Evolutionary conservation across 2,797 vertebrate genomes (phyloP).

Genomic region (Tragopan temminckii): DNA sequence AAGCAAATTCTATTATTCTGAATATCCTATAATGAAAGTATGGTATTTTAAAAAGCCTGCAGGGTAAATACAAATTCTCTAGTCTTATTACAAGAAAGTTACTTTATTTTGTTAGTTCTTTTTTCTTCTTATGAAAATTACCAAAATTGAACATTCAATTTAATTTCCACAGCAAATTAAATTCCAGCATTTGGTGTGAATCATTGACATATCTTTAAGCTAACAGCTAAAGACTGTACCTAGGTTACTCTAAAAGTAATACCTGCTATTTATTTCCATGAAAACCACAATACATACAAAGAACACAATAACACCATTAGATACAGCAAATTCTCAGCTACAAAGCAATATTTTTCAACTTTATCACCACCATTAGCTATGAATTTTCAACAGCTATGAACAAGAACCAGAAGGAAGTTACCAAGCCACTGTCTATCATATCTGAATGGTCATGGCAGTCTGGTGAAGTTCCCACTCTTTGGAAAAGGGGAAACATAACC

Average conservation of each 20-base stretch:
- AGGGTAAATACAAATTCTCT: conserved; percentile 8
- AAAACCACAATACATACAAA: neutral
- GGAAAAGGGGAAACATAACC: too few species aligned
- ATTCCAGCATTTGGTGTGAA: neutral
- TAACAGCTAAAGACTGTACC: neutral
- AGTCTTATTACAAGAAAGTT: neutral
- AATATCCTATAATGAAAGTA: conserved; percentile 2
- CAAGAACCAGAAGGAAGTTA: neutral
- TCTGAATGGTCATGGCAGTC: too few species aligned
- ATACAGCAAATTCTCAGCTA: neutral
- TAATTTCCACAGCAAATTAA: conserved; percentile 44
- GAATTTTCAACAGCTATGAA: neutral
- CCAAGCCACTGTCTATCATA: too few species aligned
- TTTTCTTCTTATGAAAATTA: conserved; percentile 37
- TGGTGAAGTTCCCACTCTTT: too few species aligned
- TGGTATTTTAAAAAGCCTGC: conserved; percentile 1
- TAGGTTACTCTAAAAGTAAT: neutral
- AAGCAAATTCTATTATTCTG: neutral
- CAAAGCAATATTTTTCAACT: neutral
- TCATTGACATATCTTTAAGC: neutral
- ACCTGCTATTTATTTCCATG: neutral
- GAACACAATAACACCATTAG: neutral
- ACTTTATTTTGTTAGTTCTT: neutral
- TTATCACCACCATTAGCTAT: neutral
- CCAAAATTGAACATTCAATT: conserved; percentile 10